phyloP scores from a whole-genome alignment of 2,888 invertebrate species.

The Leucophenga montana region DNA sequence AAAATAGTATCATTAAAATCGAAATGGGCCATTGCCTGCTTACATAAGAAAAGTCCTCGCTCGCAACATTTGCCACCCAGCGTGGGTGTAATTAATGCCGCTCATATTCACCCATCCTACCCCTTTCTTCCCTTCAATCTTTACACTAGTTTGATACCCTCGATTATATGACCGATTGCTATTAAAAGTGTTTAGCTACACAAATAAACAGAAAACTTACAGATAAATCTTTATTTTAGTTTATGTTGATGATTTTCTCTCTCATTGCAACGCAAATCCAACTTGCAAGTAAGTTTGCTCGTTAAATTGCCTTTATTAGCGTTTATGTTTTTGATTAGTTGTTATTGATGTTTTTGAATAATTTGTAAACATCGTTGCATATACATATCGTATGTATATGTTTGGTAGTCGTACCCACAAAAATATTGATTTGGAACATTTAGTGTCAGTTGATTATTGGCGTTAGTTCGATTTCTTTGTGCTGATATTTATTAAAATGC shows the following conservation, averaged over 20 bases:
- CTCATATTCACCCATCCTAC: background rate
- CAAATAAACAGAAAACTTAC: slow-evolving; percentile 55
- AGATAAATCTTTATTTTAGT: background rate
- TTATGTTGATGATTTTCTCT: background rate
- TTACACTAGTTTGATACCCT: background rate
- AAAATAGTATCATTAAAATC: slow-evolving; percentile 65
- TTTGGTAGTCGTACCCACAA: too few species aligned
- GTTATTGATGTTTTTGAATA: slow-evolving; percentile 9
- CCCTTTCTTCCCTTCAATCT: too few species aligned
- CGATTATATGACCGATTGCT: slow-evolving; percentile 40
- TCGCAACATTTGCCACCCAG: slow-evolving; percentile 17
- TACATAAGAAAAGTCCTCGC: background rate
- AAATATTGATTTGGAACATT: too few species aligned
- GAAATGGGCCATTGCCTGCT: slow-evolving; percentile 41
- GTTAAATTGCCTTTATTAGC: background rate
- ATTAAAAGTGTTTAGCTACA: slow-evolving; percentile 62
- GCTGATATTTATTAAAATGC: too few species aligned
- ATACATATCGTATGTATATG: too few species aligned
- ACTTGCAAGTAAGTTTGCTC: slow-evolving; percentile 4
- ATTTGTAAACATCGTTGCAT: too few species aligned
- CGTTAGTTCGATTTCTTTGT: too few species aligned
- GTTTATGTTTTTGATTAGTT: background rate
- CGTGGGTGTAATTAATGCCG: slow-evolving; percentile 12
- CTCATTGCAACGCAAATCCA: too few species aligned
- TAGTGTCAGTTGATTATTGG: too few species aligned